phyloP scores from a whole-genome alignment of 1,140 invertebrate genomes.

The Epicauta chinensis region DNA sequence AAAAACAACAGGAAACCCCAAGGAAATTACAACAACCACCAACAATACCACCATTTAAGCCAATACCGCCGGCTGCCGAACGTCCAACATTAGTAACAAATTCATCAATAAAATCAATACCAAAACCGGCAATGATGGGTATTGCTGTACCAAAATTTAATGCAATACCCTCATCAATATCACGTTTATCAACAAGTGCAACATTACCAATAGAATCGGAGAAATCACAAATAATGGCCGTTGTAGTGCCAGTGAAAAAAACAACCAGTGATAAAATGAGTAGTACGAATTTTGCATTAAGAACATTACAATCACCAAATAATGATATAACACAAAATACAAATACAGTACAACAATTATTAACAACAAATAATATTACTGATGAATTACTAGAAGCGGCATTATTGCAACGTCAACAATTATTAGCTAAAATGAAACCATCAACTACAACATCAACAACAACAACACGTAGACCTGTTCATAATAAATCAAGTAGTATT shows the following conservation, averaged over 20 bases:
- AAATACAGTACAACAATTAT: slow-evolving; percentile 26
- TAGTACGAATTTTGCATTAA: slow-evolving; percentile 34
- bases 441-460: slow-evolving; percentile 29
- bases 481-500: slow-evolving; percentile 36
- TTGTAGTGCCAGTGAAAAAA: slow-evolving; percentile 29
- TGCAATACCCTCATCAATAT: slow-evolving; percentile 49
- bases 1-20: neutral
- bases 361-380: slow-evolving; percentile 32
- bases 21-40: slow-evolving; percentile 2
- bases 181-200: slow-evolving; percentile 39
- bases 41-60: slow-evolving; percentile 64
- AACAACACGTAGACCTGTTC: slow-evolving; percentile 25
- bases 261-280: slow-evolving; percentile 31
- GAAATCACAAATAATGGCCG: slow-evolving; percentile 24
- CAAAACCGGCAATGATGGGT: slow-evolving; percentile 30
- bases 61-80: slow-evolving; percentile 59
- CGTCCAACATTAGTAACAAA: slow-evolving; percentile 41
- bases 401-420: slow-evolving; percentile 33
- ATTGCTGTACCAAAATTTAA: slow-evolving; percentile 44
- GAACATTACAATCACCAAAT: slow-evolving; percentile 30
- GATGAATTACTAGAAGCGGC: slow-evolving; percentile 45
- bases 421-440: slow-evolving; percentile 24
- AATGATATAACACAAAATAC: neutral
- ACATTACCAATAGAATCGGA: slow-evolving; percentile 9
- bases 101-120: slow-evolving; percentile 37